Base-by-base conservation (phyloP, 2,888 invertebrate species). In the Zelleria hepariella region DNA sequence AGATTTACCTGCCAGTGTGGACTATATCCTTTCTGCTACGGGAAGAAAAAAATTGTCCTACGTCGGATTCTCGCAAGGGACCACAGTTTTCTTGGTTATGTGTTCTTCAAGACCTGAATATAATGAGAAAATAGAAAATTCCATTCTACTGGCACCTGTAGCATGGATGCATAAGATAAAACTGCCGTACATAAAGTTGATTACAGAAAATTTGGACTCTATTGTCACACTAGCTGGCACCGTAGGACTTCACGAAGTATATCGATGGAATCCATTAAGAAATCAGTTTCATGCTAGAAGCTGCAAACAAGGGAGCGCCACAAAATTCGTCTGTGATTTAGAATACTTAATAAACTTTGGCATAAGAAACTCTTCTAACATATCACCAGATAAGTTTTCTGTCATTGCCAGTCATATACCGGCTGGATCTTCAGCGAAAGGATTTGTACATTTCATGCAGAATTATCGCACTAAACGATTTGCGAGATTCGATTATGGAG, bases 21-120 rank as follows among this genome's bases (percentile, higher is more conserved):
- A 86, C 68, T 76, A 80, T 60, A 76, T 86, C 63, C 67, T 82
- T 4, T 63, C 66, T 6, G 65, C 62, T 27, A 84, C 80, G 32
- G 66, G 66, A 15, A 66, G 66, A 32, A 57, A 64, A 42, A 74
- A 77, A 66, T 62, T 86, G 47, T 76, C 76, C n/a, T 86, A 85
- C 62, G 67, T 86, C 52, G 86, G 84, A 61, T 86, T 80, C 69
- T 86, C 86, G 24, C 85, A 86, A 72, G 86, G 86, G 59, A 81
- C 82, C 0, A 84, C 84, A 1, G 71, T 77, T 54, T 85, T 86
- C 64, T 71, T 85, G 42, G 77, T 84, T 0, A 73, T 86, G 78
- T 78, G 82, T 65, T 83, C 82, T 61, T 63, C 71, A 65, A 72
- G 64, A 57, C 82, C 82, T 2, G 80, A 80, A 61, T 86, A 81